These are phyloP conservation scores for Limnephilus auricula DNA, from an alignment of 2,888 invertebrate genomes.

Conservation along the genomic window DNA sequence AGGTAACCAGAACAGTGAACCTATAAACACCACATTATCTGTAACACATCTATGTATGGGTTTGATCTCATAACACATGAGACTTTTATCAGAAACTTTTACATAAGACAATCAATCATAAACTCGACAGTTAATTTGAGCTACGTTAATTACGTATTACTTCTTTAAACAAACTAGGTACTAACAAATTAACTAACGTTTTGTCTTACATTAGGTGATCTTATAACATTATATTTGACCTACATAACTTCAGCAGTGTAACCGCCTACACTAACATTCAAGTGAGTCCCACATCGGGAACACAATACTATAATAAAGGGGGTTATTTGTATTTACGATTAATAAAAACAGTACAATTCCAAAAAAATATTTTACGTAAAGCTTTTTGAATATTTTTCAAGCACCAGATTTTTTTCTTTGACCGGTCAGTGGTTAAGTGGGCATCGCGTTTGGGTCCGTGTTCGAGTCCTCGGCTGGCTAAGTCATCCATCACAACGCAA, in stretches of 20 bases:
- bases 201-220: background rate
- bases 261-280: background rate
- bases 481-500: no score
- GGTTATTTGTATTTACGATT: no score
- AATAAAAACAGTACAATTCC: no score
- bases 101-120: background rate
- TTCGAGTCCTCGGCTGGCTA: no score
- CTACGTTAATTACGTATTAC: background rate
- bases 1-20: background rate
- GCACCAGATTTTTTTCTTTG: no score
- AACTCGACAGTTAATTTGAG: background rate
- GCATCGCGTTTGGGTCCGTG: no score
- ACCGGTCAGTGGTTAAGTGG: no score
- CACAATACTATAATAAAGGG: no score
- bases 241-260: background rate
- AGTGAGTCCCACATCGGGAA: background rate
- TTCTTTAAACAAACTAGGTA: background rate
- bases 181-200: background rate
- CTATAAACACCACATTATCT: background rate
- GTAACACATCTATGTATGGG: background rate
- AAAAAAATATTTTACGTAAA: no score
- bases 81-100: background rate
- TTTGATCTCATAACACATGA: background rate
- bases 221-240: background rate
- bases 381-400: no score